These are phyloP conservation scores for Monopis laevigella DNA, from an alignment of 2,888 invertebrate genomes.

Conservation along the genomic window DNA sequence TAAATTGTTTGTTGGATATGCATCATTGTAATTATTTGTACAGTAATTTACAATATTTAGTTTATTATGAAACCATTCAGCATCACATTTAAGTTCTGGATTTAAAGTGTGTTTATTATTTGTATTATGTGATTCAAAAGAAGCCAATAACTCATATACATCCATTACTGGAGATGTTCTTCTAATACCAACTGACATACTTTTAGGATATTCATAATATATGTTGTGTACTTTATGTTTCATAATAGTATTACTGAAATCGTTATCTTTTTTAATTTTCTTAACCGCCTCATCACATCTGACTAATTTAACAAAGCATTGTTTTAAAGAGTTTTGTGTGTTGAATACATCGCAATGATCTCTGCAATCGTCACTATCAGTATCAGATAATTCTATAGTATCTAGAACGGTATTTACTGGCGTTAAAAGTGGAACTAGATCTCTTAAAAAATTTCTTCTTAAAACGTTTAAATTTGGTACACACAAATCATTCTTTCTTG, in stretches of 20 bases:
- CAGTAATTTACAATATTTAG: no score
- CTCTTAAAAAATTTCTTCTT: not conserved
- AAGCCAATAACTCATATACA: constrained; percentile 28
- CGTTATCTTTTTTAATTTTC: no score
- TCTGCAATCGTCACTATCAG: not conserved
- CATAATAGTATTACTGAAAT: no score
- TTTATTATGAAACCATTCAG: constrained; percentile 21
- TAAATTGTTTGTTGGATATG: no score
- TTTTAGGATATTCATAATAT: not conserved
- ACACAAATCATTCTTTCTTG: no score
- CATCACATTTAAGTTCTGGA: constrained; percentile 16
- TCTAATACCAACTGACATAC: constrained; percentile 10
- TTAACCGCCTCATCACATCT: constrained; percentile 35
- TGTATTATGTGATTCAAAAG: constrained; percentile 6
- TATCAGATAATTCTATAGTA: not conserved
- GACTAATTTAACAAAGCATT: constrained; percentile 19
- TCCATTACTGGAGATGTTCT: constrained; percentile 38
- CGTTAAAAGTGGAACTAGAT: not conserved
- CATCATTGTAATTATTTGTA: no score
- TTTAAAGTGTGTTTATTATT: not conserved
- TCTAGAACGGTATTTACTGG: not conserved
- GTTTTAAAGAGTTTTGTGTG: constrained; percentile 10
- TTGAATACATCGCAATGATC: not conserved
- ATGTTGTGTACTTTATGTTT: not conserved
- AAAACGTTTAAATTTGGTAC: not conserved